A percentile compares a stretch with the other conserved stretches of the same genome.
Evolutionary conservation across 2,888 invertebrate genomes (phyloP).

Genomic region (Rhagium mordax): DNA sequence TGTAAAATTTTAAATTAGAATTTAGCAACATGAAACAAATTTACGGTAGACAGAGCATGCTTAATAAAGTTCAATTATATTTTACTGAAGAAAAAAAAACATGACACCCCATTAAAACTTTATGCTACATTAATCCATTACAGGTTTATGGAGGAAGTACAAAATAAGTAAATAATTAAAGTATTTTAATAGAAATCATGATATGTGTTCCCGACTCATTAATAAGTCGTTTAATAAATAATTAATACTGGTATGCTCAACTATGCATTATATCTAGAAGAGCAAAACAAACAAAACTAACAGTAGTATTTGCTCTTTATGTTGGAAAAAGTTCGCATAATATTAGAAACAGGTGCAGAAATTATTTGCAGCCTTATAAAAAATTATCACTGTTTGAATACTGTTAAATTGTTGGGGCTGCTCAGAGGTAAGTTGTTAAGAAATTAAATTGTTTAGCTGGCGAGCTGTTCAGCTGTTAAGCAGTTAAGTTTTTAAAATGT

Average conservation of each 20-base stretch:
- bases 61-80: conserved; percentile 22
- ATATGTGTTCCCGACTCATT: background rate
- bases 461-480: no score
- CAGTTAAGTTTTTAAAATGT: no score
- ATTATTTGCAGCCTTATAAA: no score
- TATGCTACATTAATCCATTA: conserved; percentile 53
- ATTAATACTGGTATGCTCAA: conserved; percentile 16
- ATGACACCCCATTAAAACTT: conserved; percentile 53
- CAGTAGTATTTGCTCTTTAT: conserved; percentile 22
- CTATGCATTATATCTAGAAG: conserved; percentile 10
- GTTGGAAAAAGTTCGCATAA: conserved; percentile 5
- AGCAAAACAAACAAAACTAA: conserved; percentile 21
- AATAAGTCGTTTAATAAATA: conserved; percentile 20
- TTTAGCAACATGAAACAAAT: conserved; percentile 14
- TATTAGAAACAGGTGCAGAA: conserved; percentile 4
- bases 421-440: no score
- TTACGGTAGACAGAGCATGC: conserved; percentile 13
- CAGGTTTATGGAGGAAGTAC: conserved; percentile 42
- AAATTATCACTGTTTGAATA: no score
- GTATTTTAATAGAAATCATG: conserved; percentile 35
- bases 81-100: conserved; percentile 23
- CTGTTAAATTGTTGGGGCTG: no score
- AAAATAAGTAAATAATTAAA: conserved; percentile 41
- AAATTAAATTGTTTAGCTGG: no score
- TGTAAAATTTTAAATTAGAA: conserved; percentile 18